Evolutionary conservation across 1,140 invertebrate genomes (phyloP).

Genomic region (Ctenoplectra terminalis): DNA sequence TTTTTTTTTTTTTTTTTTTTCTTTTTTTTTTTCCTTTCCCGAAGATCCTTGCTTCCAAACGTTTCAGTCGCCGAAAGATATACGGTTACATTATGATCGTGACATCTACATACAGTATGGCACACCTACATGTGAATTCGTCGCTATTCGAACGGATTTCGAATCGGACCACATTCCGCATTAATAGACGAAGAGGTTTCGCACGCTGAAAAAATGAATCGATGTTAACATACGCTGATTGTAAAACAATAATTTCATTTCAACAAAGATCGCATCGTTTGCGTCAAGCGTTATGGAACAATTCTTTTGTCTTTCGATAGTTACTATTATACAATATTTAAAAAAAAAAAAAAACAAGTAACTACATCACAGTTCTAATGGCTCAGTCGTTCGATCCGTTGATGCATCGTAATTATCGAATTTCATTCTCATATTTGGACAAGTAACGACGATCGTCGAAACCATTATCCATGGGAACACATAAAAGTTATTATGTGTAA

Average conservation of each 20-base stretch:
- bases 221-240: conserved; percentile 17
- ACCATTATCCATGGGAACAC: conserved; percentile 15
- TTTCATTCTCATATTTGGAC: conserved; percentile 3
- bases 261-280: conserved; percentile 16
- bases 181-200: conserved; percentile 50
- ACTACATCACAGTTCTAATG: conserved; percentile 52
- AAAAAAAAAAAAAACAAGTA: conserved; percentile 51
- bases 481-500: conserved; percentile 8
- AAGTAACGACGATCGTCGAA: conserved; percentile 29
- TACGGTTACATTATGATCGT: conserved; percentile 51
- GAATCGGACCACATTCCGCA: conserved; percentile 34
- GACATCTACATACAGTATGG: conserved; percentile 63
- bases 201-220: conserved; percentile 14
- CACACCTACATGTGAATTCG: conserved; percentile 56
- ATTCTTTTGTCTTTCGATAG: conserved; percentile 19
- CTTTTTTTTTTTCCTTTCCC: not conserved
- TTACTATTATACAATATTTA: conserved; percentile 49
- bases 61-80: conserved; percentile 56
- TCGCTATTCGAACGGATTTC: conserved; percentile 8
- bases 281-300: conserved; percentile 31
- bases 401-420: conserved; percentile 8
- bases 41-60: conserved; percentile 29
- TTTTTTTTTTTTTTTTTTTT: not conserved
- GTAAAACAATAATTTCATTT: conserved; percentile 28
- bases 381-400: conserved; percentile 37